A percentile compares a stretch with the other conserved stretches of the same genome.
phyloP scores from a whole-genome alignment of 2,113 vertebrate species.

The Solenodon paradoxus region DNA sequence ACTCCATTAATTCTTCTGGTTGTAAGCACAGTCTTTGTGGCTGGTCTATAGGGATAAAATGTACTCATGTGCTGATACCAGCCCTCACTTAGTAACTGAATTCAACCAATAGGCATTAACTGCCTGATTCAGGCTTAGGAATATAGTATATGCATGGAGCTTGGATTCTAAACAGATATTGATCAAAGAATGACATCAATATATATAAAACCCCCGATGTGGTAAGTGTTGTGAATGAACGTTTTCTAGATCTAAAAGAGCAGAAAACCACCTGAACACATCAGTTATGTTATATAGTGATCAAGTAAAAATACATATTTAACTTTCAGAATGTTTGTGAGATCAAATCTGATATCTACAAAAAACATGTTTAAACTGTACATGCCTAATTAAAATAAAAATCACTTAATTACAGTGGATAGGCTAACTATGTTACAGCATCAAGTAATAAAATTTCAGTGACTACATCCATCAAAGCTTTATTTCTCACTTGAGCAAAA shows the following conservation, averaged over 20 bases:
- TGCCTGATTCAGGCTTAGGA: background rate
- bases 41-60: background rate
- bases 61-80: background rate
- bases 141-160: background rate
- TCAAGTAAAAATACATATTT: background rate
- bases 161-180: slow-evolving; percentile 2
- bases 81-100: background rate
- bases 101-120: background rate
- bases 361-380: background rate
- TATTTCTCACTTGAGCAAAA: background rate
- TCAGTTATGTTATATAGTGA: background rate
- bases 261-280: background rate
- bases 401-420: background rate
- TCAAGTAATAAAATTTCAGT: background rate
- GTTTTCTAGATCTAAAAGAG: background rate
- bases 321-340: slow-evolving; percentile 2
- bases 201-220: background rate
- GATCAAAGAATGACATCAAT: slow-evolving; percentile 8
- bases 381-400: background rate
- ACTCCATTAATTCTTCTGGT: background rate
- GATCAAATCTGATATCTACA: background rate
- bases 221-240: background rate
- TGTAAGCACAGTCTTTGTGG: background rate
- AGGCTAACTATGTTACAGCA: background rate
- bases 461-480: background rate